Evolutionary conservation across 2,888 invertebrate genomes (phyloP).

Genomic region (Nymphalis polychloros): DNA sequence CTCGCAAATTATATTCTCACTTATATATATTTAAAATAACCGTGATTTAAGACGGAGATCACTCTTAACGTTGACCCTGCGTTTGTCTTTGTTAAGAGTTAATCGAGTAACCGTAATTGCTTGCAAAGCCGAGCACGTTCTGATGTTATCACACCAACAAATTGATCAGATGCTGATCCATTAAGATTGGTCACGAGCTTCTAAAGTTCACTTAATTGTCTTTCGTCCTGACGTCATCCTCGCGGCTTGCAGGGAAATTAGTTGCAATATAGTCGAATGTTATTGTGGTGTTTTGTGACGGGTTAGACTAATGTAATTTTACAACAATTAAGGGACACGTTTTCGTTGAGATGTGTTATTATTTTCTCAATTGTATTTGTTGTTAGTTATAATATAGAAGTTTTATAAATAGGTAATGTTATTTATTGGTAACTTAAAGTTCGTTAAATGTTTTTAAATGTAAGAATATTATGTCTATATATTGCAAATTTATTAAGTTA

Average conservation of each 20-base stretch:
- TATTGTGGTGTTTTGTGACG: conserved; percentile 1
- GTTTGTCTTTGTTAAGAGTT: conserved; percentile 5
- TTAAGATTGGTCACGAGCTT: conserved; percentile 37
- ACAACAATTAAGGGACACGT: neutral
- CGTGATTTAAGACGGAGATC: neutral
- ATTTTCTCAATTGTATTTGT: too few relatives aligned
- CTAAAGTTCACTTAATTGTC: conserved; percentile 33
- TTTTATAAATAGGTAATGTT: too few relatives aligned
- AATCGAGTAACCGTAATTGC: conserved; percentile 22
- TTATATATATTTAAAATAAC: neutral
- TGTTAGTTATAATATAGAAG: too few relatives aligned
- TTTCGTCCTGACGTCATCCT: conserved; percentile 29
- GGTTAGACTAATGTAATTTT: neutral
- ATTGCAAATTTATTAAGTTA: too few relatives aligned
- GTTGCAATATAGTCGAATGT: conserved; percentile 21
- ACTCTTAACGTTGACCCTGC: neutral
- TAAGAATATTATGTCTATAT: too few relatives aligned
- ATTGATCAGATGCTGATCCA: conserved; percentile 40
- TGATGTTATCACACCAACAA: conserved; percentile 39
- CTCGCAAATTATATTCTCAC: neutral
- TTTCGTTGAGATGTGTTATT: neutral
- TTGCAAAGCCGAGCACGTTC: conserved; percentile 18
- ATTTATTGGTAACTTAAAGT: too few relatives aligned
- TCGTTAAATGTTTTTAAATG: too few relatives aligned
- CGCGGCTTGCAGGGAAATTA: conserved; percentile 22